phyloP scores from a whole-genome alignment of 2,888 invertebrate genomes.

The Cataglyphis rosenhaueri region DNA sequence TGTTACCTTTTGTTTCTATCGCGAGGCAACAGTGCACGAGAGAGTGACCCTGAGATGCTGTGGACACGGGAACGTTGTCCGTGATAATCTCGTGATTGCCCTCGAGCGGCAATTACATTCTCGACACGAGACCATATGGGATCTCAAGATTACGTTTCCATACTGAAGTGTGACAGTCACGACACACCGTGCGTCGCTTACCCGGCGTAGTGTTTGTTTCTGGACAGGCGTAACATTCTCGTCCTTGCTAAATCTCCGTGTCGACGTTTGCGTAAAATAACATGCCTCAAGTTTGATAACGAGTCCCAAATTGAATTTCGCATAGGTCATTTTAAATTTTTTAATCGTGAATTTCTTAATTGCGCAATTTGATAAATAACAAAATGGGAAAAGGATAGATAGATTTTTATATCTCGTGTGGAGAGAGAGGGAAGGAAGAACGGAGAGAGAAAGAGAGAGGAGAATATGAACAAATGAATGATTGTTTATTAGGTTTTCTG shows the following conservation, averaged over 20 bases:
- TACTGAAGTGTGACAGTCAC: neutral
- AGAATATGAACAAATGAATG: neutral
- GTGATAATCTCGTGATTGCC: slow-evolving; percentile 63
- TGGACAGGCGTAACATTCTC: slow-evolving; percentile 12
- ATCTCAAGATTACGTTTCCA: slow-evolving; percentile 58
- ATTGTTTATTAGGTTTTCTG: neutral
- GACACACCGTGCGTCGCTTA: neutral
- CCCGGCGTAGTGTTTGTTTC: slow-evolving; percentile 28
- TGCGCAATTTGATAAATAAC: neutral
- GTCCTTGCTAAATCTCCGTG: slow-evolving; percentile 21
- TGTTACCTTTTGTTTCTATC: slow-evolving; percentile 68
- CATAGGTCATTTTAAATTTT: neutral
- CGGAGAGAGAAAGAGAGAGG: neutral
- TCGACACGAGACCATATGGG: slow-evolving; percentile 47
- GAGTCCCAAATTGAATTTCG: neutral
- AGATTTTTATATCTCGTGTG: neutral
- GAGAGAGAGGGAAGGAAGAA: neutral
- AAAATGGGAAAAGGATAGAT: neutral
- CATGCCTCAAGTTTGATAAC: slow-evolving; percentile 24
- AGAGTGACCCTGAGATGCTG: slow-evolving; percentile 45
- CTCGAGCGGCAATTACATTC: slow-evolving; percentile 55
- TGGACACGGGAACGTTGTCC: slow-evolving; percentile 45
- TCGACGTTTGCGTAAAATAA: slow-evolving; percentile 38
- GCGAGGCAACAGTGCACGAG: slow-evolving; percentile 64
- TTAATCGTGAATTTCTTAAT: neutral